These are phyloP conservation scores for Synanthedon formicaeformis DNA, from an alignment of 2,888 invertebrate genomes.

Conservation along the genomic window DNA sequence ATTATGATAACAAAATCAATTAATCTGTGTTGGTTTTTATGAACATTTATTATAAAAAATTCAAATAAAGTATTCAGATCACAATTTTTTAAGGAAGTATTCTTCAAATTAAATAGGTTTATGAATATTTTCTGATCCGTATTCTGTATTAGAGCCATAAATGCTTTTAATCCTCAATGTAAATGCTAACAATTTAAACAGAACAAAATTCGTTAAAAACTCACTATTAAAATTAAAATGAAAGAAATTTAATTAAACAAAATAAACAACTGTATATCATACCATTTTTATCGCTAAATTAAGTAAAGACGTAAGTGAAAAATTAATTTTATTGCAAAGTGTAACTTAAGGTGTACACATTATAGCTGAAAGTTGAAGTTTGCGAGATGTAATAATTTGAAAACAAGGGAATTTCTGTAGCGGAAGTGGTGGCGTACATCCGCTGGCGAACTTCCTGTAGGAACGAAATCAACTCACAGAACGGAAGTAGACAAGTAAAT, in stretches of 20 bases:
- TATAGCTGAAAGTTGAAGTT: conserved; percentile 3
- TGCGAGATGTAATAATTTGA: conserved; percentile 8
- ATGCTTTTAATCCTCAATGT: too few species aligned
- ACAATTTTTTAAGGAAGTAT: too few species aligned
- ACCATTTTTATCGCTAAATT: not conserved
- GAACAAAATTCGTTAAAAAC: too few species aligned
- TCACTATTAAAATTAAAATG: too few species aligned
- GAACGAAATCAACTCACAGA: conserved; percentile 10
- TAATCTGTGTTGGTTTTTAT: too few species aligned
- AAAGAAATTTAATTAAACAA: not conserved
- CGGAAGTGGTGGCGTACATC: conserved; percentile 10
- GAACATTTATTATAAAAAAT: too few species aligned
- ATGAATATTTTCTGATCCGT: too few species aligned
- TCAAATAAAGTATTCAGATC: too few species aligned
- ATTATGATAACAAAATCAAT: too few species aligned
- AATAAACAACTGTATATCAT: not conserved
- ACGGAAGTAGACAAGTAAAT: not conserved
- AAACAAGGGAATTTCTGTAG: conserved; percentile 11
- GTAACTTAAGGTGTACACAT: conserved; percentile 5
- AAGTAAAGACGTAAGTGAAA: not conserved
- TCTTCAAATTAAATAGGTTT: too few species aligned
- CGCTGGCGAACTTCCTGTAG: conserved; percentile 1
- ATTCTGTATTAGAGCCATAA: too few species aligned
- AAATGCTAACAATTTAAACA: too few species aligned
- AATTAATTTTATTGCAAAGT: not conserved